A percentile compares a stretch with the other conserved stretches of the same genome.
Evolutionary conservation across 2,797 vertebrate species (phyloP).

Genomic region (Anguilla marmorata): DNA sequence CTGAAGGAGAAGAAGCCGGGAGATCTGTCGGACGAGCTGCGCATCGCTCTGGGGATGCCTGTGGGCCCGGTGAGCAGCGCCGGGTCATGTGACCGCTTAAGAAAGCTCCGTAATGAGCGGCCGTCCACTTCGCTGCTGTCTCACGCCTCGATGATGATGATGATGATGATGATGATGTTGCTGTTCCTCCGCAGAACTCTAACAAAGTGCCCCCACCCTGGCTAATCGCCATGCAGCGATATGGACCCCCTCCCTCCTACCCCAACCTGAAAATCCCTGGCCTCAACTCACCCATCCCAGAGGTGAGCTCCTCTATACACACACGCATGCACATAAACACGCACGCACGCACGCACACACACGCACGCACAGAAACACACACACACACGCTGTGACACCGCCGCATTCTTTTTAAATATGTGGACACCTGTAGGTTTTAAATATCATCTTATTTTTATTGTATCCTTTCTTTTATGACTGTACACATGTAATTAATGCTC

Average conservation of each 20-base stretch:
- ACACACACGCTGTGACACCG: not conserved
- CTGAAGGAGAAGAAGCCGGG: slow-evolving; percentile 95
- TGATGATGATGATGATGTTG: not conserved
- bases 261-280: slow-evolving; percentile 94
- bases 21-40: slow-evolving; percentile 87
- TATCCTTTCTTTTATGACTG: too few relatives aligned
- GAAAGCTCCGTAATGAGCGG: not conserved
- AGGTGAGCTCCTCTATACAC: slow-evolving; percentile 64
- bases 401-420: not conserved
- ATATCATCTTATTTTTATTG: too few relatives aligned
- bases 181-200: slow-evolving; percentile 72
- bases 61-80: slow-evolving; percentile 78
- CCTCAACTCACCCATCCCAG: slow-evolving; percentile 89
- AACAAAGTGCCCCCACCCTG: slow-evolving; percentile 93
- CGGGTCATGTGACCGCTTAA: too few relatives aligned
- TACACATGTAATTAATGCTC: too few relatives aligned
- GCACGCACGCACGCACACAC: not conserved
- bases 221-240: slow-evolving; percentile 94
- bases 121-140: not conserved
- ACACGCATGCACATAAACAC: not conserved
- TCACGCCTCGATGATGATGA: not conserved
- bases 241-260: slow-evolving; percentile 90
- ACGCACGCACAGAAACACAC: not conserved
- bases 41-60: slow-evolving; percentile 90
- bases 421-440: too few relatives aligned